These are phyloP conservation scores for Prionailurus viverrinus DNA, from an alignment of 2,113 vertebrate species.

Conservation along the genomic window DNA sequence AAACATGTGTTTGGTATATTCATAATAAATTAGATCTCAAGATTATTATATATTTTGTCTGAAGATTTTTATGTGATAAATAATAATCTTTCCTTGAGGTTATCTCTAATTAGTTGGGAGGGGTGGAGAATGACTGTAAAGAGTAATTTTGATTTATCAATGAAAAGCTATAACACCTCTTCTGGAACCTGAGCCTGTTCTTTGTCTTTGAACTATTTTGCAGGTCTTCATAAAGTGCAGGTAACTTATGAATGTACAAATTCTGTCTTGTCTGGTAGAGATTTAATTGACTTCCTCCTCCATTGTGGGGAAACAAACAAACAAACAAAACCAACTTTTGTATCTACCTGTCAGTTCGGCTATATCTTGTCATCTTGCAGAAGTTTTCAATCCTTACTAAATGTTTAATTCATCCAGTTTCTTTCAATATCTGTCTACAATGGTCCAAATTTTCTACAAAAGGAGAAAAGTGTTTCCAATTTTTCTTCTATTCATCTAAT, in stretches of 20 bases:
- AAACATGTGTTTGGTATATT: neutral
- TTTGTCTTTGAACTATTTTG: neutral
- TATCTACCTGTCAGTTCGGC: neutral
- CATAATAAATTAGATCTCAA: neutral
- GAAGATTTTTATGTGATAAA: neutral
- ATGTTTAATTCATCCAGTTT: neutral
- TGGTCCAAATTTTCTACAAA: neutral
- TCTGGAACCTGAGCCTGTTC: neutral
- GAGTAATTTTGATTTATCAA: neutral
- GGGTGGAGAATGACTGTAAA: neutral
- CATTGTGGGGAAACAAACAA: neutral
- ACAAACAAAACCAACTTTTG: neutral
- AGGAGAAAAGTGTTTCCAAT: neutral
- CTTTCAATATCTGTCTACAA: neutral
- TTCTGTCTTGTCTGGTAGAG: neutral
- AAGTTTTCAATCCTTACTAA: neutral
- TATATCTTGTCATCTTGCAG: neutral
- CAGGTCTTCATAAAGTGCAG: neutral
- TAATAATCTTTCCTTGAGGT: neutral
- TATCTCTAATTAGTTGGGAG: neutral
- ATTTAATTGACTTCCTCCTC: neutral
- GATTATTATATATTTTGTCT: neutral
- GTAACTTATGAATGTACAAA: neutral
- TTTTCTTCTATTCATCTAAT: neutral
- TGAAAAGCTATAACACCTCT: neutral